Conservation (phyloP, 2,888 invertebrate genomes). For the Drosophila pseudotalamancana region DNA sequence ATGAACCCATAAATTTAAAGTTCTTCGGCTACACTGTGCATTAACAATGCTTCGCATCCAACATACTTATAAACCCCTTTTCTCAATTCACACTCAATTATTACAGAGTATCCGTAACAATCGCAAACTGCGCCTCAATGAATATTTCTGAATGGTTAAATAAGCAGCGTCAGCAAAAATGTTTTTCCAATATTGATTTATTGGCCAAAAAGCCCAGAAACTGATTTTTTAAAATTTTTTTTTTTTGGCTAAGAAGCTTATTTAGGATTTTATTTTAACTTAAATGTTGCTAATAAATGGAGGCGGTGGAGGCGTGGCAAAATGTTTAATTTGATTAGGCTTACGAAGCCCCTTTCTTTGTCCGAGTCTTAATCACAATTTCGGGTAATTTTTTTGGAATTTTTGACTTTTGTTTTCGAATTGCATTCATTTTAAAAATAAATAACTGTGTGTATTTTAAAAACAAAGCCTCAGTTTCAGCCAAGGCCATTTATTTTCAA, state of each 20-base stretch:
- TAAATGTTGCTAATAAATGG: slow-evolving; percentile 25
- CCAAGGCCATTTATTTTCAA: slow-evolving; percentile 76
- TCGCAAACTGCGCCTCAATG: slow-evolving; percentile 36
- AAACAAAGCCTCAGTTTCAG: slow-evolving; percentile 27
- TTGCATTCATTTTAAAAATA: slow-evolving; percentile 23
- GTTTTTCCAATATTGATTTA: slow-evolving; percentile 26
- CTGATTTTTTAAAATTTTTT: not conserved
- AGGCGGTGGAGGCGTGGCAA: too few species aligned
- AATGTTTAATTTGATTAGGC: not conserved
- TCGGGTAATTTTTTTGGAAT: slow-evolving; percentile 10
- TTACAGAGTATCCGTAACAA: slow-evolving; percentile 10
- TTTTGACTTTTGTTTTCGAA: slow-evolving; percentile 6
- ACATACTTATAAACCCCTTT: not conserved
- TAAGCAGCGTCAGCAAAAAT: slow-evolving; percentile 51
- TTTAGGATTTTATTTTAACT: slow-evolving; percentile 27
- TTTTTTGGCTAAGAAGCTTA: slow-evolving; percentile 42
- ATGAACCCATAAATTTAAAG: too few species aligned
- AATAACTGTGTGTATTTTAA: not conserved
- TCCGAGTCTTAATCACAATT: slow-evolving; percentile 12
- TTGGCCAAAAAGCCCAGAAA: slow-evolving; percentile 9
- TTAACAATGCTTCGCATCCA: too few species aligned
- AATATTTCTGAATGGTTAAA: slow-evolving; percentile 61
- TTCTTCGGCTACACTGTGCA: too few species aligned
- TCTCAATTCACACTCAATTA: too few species aligned
- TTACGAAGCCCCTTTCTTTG: not conserved